These are phyloP conservation scores for Pyrocephalus nanus DNA, from an alignment of 2,797 vertebrate species.

Conservation along the genomic window DNA sequence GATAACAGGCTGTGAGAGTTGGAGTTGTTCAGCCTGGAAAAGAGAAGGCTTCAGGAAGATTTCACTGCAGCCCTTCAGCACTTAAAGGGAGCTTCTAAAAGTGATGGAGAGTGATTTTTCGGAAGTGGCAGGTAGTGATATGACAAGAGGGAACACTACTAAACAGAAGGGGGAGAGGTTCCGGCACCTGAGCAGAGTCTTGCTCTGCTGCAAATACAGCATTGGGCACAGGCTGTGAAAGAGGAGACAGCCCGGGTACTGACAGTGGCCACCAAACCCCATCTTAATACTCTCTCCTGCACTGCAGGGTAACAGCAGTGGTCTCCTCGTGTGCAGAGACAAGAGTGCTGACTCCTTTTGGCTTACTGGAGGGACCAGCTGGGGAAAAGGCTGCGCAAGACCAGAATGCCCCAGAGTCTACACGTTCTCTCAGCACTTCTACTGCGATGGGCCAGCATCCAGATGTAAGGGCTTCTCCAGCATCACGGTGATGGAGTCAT, in stretches of 20 bases:
- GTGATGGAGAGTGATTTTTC: neutral
- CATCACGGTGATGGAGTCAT: neutral
- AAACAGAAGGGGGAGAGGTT: neutral
- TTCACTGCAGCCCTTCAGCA: neutral
- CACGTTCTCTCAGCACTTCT: neutral
- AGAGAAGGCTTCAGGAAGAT: neutral
- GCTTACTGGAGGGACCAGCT: neutral
- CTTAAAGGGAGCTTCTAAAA: neutral
- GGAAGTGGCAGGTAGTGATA: neutral
- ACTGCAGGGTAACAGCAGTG: neutral
- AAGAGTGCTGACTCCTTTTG: neutral
- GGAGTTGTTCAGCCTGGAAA: neutral
- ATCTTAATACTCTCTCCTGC: neutral
- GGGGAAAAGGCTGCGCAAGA: neutral
- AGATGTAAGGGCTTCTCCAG: neutral
- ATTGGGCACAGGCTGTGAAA: neutral
- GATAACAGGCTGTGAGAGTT: neutral
- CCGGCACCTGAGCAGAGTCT: neutral
- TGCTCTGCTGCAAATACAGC: neutral
- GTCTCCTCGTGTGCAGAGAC: fast-evolving
- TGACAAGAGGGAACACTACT: neutral
- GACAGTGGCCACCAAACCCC: neutral
- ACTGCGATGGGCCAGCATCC: neutral
- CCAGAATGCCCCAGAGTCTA: neutral
- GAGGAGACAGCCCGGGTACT: neutral